Conservation (phyloP, 2,888 invertebrate species). For the Abrostola triplasia region DNA sequence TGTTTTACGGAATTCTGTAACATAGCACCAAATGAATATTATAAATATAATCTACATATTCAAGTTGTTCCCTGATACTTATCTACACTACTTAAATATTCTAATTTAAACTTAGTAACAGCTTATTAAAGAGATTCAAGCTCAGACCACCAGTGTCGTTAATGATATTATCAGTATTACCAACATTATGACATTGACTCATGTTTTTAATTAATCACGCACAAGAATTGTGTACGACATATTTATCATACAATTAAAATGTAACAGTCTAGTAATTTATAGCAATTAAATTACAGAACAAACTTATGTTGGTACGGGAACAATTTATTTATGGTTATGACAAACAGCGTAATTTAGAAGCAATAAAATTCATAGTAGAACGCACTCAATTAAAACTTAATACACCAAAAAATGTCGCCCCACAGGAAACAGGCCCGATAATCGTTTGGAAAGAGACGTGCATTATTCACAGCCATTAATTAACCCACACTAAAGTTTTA, state of each 20-base stretch:
- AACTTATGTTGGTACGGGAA: constrained; percentile 23
- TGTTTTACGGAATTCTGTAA: constrained; percentile 2
- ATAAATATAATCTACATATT: constrained; percentile 1
- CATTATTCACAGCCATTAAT: constrained; percentile 78
- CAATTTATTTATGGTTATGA: constrained; percentile 41
- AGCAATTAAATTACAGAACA: constrained; percentile 38
- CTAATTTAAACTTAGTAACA: constrained; percentile 29
- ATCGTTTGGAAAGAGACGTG: constrained; percentile 58
- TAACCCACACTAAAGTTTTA: constrained; percentile 86
- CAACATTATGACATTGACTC: constrained; percentile 14
- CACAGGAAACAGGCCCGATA: constrained; percentile 60
- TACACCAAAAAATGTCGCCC: constrained; percentile 50
- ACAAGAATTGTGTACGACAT: constrained; percentile 28
- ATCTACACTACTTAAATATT: constrained; percentile 20
- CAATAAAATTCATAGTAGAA: constrained; percentile 36
- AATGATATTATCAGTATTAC: constrained; percentile 42
- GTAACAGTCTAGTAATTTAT: constrained; percentile 35
- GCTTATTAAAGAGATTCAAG: constrained; percentile 35
- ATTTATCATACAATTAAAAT: constrained; percentile 40
- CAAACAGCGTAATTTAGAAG: constrained; percentile 30
- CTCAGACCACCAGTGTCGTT: constrained; percentile 49
- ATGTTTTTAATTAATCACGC: constrained; percentile 31
- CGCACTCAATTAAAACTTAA: constrained; percentile 43
- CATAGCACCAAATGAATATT: neutral
- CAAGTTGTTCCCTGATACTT: constrained; percentile 6